These are phyloP conservation scores for Okamejei kenojei DNA, from an alignment of 2,797 vertebrate genomes.

Conservation along the genomic window DNA sequence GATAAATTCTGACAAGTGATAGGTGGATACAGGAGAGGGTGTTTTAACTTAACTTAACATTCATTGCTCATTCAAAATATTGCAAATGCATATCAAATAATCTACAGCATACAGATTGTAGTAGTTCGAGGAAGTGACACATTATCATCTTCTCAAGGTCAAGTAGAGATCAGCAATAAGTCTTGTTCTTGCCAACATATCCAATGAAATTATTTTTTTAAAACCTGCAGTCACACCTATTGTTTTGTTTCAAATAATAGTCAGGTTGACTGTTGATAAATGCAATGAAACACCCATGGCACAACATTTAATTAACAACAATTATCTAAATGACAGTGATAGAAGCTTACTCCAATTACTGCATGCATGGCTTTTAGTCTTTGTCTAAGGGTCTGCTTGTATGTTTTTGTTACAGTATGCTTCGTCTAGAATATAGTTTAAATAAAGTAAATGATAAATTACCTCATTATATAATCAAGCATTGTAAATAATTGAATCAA, in stretches of 20 bases:
- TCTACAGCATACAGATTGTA: too few species aligned
- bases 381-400: background rate
- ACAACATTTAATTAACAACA: background rate
- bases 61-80: too few species aligned
- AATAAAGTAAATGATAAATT: background rate
- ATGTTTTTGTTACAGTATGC: background rate
- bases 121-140: too few species aligned
- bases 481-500: conserved; percentile 1
- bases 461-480: background rate
- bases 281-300: background rate
- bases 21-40: too few species aligned
- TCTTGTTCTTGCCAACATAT: too few species aligned
- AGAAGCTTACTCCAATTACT: background rate
- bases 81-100: too few species aligned
- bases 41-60: too few species aligned
- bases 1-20: too few species aligned
- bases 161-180: too few species aligned
- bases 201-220: too few species aligned
- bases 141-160: too few species aligned
- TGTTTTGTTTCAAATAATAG: background rate
- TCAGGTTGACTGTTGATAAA: background rate
- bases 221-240: background rate
- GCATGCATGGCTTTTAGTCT: background rate
- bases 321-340: background rate
- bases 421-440: background rate